Evolutionary conservation across 2,888 invertebrate species (phyloP), one percentile per base, ranked within the genome.

Genomic region (Chrysina gloriosa): DNA sequence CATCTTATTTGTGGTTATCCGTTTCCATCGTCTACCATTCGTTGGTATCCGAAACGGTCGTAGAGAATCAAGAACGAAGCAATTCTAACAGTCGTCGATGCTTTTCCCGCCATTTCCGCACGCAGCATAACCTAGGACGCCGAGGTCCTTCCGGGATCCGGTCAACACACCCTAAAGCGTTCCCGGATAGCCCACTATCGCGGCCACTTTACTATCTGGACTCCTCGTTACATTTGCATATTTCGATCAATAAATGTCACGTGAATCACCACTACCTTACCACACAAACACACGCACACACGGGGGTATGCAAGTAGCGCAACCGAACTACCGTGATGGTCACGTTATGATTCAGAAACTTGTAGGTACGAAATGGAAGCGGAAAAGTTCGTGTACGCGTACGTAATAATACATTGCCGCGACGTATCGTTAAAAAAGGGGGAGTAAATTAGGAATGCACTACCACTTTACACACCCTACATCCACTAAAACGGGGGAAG

Each of bases 161-260:
- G 58, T 58, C 58, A 58, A 39, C 58, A 58, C 58, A 36, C 58
- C 25, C 50, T 11, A 27, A 23, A 23, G 36, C 56, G 21, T 36
- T 56, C 58, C 58, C 58, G 58, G 58, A 58, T 23, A 7, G 39
- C 39, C 25, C 58, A 39, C 58, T 58, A 25, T 39, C 23, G 39
- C 31, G n/a, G n/a, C 52, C 52, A 52, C 52, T 31, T 29, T 52
- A 52, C 52, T 52, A 52, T 31, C 52, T 52, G 58, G 58, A 36
- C 58, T 27, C 58, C 25, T 25, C 23, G 39, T 58, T 39, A 65
- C 63, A 71, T 71, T 71, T 68, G 64, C 69, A 72, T 73, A 73
- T 69, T 68, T 58, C 68, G 73, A 74, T 74, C 73, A 71, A 74
- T 74, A 73, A 58, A 68, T 71, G 71, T 72, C 72, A 71, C 69